Evolutionary conservation across 2,888 invertebrate genomes (phyloP).

Genomic region (Andrena minutula): DNA sequence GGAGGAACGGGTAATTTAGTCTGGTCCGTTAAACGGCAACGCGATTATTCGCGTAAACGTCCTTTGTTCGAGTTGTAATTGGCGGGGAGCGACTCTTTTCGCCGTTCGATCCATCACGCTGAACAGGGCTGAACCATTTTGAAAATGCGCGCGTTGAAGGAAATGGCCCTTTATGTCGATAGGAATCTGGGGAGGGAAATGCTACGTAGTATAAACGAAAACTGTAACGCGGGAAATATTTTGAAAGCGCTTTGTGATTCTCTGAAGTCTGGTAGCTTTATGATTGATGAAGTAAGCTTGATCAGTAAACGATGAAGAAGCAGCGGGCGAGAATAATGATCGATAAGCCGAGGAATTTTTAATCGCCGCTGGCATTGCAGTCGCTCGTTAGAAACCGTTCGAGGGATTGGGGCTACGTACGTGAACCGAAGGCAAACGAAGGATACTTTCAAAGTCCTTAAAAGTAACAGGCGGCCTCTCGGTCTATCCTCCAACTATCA

Average conservation of each 20-base stretch:
- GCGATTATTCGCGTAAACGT: conserved; percentile 62
- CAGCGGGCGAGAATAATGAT: background rate
- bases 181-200: no score
- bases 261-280: no score
- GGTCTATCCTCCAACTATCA: conserved; percentile 67
- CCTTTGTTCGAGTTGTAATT: conserved; percentile 39
- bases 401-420: conserved; percentile 43
- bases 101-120: background rate
- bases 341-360: conserved; percentile 14
- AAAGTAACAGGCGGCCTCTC: conserved; percentile 75
- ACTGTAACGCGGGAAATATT: no score
- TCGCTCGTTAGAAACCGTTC: conserved; percentile 38
- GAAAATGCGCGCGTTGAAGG: no score
- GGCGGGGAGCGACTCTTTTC: conserved; percentile 1
- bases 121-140: background rate
- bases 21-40: conserved; percentile 51
- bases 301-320: background rate
- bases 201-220: no score
- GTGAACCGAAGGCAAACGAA: conserved; percentile 48
- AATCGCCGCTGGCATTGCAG: background rate
- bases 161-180: no score
- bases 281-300: no score
- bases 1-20: conserved; percentile 63
- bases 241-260: no score
- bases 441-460: conserved; percentile 78